Base-by-base conservation (phyloP, 2,888 invertebrate genomes). In the Parasteatoda lunata region DNA sequence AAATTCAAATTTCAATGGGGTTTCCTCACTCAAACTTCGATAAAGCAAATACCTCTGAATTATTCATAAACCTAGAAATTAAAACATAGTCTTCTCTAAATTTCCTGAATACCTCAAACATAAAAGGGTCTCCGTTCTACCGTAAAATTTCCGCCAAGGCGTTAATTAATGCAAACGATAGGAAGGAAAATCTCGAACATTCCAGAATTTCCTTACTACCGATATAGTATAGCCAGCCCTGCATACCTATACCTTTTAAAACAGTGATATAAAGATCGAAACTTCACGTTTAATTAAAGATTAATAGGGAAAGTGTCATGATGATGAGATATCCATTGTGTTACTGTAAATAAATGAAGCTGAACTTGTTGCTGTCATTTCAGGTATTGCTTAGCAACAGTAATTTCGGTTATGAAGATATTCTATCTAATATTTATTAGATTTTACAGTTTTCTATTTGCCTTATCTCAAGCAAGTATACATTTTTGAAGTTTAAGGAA, bases 41-140 rank as follows among this genome's bases (percentile, higher is more conserved):
- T n/a, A 81, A 75, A 81, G 75, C 73, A 81, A 66, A 68, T 54
- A 45, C 47, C 73, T 45, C 66, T 81, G 75, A 81, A 73, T 81
- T 81, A 81, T 81, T 81, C 81, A 81, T 79, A 15, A 48, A 45
- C 4, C 15, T 54, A 59, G 59, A 11, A 52, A 69, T 13, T 48
- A 9, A 47, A 54, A 47, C 70, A 47, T 30, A 47, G 13, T 49
- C n/a, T 54, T 15, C 45, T 52, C 54, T 30, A 49, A 76, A 76
- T 64, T 76, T 65, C 49, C 76, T 76, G 65, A 64, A 76, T 64
- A 59, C 59, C 15, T 65, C 48, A 15, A 59, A 49, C 76, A 9
- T 76, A 65, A 65, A 76, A 76, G 76, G 47, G 47, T 47, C 47
- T 68, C 65, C 72, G 65, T 45, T 80, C 64, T 66, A 52, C 81